Conservation (phyloP, 2,113 vertebrate species). For the Nymphicus hollandicus region DNA sequence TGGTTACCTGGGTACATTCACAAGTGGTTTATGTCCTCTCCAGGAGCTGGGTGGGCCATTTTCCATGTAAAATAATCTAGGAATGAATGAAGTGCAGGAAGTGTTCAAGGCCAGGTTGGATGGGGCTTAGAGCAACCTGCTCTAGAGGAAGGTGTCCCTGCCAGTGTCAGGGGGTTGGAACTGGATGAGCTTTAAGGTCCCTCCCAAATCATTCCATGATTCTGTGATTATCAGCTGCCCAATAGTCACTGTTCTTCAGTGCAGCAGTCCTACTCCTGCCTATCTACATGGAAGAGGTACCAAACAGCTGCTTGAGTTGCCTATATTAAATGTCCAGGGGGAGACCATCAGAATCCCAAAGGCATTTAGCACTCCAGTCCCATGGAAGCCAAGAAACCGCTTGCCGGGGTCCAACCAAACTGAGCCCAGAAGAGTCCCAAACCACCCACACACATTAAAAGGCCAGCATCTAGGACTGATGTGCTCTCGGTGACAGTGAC, state of each 20-base stretch:
- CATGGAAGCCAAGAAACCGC: background rate
- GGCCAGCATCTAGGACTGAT: accelerated
- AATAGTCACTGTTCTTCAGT: background rate
- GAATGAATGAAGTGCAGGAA: background rate
- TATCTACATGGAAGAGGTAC: accelerated
- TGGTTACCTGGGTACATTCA: background rate
- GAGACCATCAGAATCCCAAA: background rate
- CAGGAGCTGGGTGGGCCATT: background rate
- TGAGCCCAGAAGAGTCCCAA: background rate
- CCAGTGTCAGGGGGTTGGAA: background rate
- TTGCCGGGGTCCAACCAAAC: background rate
- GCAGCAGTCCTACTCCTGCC: background rate
- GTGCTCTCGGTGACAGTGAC: accelerated
- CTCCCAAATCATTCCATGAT: background rate
- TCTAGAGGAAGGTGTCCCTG: background rate
- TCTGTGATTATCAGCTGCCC: background rate
- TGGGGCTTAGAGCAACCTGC: background rate
- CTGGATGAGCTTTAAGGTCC: background rate
- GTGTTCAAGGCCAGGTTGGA: background rate
- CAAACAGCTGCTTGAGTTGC: background rate
- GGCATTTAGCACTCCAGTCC: background rate
- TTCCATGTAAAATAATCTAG: background rate
- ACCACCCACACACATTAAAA: accelerated
- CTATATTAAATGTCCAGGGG: background rate
- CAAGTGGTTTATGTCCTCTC: background rate